Conservation (phyloP, 2,888 invertebrate genomes). For the Anthrax anthrax region DNA sequence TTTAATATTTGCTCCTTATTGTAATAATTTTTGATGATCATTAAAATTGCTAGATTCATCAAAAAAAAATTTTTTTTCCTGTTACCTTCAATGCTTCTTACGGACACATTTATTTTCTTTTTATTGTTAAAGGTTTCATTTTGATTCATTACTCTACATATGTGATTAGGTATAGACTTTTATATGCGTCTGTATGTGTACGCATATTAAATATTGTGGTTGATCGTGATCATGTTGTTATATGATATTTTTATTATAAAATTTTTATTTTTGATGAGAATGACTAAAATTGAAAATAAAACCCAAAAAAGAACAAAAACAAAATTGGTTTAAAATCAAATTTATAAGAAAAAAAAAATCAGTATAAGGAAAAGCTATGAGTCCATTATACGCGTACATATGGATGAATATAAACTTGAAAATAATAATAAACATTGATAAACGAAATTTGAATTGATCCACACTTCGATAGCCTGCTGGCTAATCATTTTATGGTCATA, state of each 20-base stretch:
- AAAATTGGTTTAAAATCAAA: background rate
- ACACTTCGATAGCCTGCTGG: conserved; percentile 7
- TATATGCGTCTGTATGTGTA: background rate
- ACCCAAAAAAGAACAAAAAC: background rate
- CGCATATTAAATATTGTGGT: background rate
- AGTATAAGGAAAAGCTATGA: too few species aligned
- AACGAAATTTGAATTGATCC: conserved; percentile 2
- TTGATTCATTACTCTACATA: too few species aligned
- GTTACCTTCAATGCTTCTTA: background rate
- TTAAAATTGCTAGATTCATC: background rate
- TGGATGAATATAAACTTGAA: too few species aligned
- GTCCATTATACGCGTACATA: too few species aligned
- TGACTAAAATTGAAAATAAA: background rate
- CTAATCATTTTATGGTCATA: conserved; percentile 7
- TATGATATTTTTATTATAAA: background rate
- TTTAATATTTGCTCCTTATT: background rate
- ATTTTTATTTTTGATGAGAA: background rate
- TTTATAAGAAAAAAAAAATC: background rate
- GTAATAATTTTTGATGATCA: background rate
- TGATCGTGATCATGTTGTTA: background rate
- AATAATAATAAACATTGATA: background rate
- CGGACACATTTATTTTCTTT: background rate
- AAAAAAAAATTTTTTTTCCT: background rate
- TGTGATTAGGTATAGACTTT: too few species aligned
- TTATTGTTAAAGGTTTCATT: background rate